phyloP scores from a whole-genome alignment of 2,797 vertebrate species.

The Rhinophrynus dorsalis region DNA sequence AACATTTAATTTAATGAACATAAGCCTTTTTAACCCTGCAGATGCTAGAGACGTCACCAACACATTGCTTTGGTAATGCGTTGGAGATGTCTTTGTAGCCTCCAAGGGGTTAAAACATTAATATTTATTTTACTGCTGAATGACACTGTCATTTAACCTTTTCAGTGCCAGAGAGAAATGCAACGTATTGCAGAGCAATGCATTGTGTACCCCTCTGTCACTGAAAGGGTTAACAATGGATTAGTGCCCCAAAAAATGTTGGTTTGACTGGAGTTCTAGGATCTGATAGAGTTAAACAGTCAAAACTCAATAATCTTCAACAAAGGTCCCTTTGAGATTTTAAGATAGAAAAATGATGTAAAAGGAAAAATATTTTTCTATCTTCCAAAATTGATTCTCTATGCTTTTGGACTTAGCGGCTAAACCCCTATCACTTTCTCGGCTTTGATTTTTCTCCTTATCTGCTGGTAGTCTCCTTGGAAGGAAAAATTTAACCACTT shows the following conservation, averaged over 20 bases:
- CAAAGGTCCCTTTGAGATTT: constrained; percentile 7
- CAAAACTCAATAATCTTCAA: constrained; percentile 15
- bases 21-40: too few relatives aligned
- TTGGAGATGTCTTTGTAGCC: too few relatives aligned
- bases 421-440: constrained; percentile 9
- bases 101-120: too few relatives aligned
- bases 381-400: constrained; percentile 26
- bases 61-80: too few relatives aligned
- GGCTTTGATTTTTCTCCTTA: background rate
- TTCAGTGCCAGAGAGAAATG: too few relatives aligned
- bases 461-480: background rate
- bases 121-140: too few relatives aligned
- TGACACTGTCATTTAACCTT: too few relatives aligned
- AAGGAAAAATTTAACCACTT: constrained; percentile 1
- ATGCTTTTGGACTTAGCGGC: constrained; percentile 6
- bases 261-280: constrained; percentile 5
- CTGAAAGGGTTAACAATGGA: too few relatives aligned
- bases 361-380: constrained; percentile 33
- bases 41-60: too few relatives aligned
- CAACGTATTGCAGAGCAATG: too few relatives aligned
- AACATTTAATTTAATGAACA: too few relatives aligned
- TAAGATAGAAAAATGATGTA: constrained; percentile 26
- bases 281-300: constrained; percentile 10
- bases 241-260: background rate
- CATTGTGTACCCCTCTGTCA: too few relatives aligned